phyloP scores from a whole-genome alignment of 2,113 vertebrate genomes.

The Oreotragus oreotragus region DNA sequence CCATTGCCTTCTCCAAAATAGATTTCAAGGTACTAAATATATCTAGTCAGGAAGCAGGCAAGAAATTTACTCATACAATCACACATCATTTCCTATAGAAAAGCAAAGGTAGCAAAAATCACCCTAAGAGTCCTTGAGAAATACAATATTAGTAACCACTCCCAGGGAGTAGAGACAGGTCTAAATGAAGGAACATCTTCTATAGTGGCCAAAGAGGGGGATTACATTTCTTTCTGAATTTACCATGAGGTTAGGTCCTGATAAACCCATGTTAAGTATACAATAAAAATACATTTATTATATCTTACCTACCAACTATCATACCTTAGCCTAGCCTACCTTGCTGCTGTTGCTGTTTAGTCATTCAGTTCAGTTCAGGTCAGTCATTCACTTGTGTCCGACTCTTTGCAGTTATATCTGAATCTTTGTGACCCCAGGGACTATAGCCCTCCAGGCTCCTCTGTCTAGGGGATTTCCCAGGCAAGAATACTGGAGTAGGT shows the following conservation, averaged over 20 bases:
- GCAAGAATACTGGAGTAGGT: not conserved
- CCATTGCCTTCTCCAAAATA: not conserved
- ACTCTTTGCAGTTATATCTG: too few species aligned
- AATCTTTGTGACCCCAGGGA: not conserved
- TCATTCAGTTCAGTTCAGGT: too few species aligned
- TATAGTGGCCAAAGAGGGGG: fast-evolving
- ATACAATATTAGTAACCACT: not conserved
- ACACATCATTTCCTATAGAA: not conserved
- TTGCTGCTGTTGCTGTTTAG: not conserved
- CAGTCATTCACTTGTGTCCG: too few species aligned
- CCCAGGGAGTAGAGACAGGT: not conserved
- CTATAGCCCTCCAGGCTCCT: not conserved
- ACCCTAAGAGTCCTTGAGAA: not conserved
- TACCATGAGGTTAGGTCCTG: not conserved
- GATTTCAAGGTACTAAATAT: not conserved
- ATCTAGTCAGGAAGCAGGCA: not conserved
- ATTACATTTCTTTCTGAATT: not conserved
- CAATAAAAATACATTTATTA: not conserved
- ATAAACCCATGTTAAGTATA: not conserved
- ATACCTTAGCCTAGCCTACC: not conserved
- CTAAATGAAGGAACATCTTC: not conserved
- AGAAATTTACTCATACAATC: not conserved
- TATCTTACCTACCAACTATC: not conserved
- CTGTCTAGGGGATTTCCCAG: not conserved
- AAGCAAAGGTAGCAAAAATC: not conserved